Conservation (phyloP, 2,113 vertebrate species). For the Hemibagrus wyckioides region DNA sequence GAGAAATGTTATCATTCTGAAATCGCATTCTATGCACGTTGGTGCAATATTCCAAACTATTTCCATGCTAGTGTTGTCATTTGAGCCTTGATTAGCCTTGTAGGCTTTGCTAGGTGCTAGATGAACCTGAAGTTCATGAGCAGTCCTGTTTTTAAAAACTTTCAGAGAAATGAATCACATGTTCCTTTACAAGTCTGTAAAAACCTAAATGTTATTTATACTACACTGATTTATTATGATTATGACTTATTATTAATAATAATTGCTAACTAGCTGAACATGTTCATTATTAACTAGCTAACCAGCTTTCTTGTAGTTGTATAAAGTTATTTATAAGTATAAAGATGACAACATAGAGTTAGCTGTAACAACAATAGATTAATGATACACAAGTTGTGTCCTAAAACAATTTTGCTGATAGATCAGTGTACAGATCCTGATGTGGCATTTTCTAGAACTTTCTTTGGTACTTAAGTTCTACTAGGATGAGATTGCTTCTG, state of each 20-base stretch:
- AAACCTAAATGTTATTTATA: background rate
- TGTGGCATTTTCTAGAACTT: background rate
- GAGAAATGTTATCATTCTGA: background rate
- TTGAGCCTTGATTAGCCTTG: background rate
- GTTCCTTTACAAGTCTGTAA: background rate
- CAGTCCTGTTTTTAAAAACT: background rate
- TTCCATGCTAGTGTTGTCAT: background rate
- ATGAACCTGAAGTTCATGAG: background rate
- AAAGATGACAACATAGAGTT: background rate
- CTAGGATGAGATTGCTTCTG: background rate
- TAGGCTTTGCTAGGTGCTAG: background rate
- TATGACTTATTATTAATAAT: too few species aligned
- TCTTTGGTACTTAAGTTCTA: background rate
- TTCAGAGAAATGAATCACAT: background rate
- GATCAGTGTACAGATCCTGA: background rate
- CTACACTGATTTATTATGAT: background rate
- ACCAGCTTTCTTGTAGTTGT: background rate
- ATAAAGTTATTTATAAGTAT: background rate
- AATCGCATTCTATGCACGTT: background rate
- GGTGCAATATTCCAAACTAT: background rate
- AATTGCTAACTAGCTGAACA: too few species aligned
- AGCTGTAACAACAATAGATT: background rate
- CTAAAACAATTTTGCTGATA: background rate
- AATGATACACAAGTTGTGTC: background rate
- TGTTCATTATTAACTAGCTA: background rate